Conservation (phyloP, 2,797 vertebrate genomes). For the Distichodus sexfasciatus region DNA sequence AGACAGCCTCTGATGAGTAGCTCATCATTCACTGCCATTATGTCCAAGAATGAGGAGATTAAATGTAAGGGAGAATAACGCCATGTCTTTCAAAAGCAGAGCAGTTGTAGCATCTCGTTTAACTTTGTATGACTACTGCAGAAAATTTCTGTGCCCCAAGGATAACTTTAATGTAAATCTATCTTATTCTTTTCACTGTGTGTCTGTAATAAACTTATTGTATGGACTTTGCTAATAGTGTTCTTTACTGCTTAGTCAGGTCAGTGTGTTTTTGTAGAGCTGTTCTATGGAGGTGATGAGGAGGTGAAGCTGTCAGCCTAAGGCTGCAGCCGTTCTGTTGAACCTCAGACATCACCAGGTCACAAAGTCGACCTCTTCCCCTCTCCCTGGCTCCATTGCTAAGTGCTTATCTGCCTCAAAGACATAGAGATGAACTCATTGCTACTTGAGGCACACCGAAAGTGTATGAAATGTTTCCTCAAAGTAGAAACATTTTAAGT, state of each 20-base stretch:
- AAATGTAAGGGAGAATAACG: background rate
- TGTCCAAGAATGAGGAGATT: no score
- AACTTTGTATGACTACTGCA: background rate
- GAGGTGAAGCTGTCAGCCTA: conserved; percentile 50
- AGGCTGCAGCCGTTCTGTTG: conserved; percentile 62
- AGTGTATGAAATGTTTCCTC: no score
- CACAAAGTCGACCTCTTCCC: conserved; percentile 46
- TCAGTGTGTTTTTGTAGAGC: background rate
- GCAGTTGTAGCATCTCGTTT: background rate
- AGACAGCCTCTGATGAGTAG: no score
- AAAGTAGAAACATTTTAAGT: no score
- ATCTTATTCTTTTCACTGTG: background rate
- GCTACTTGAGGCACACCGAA: background rate
- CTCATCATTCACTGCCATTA: no score
- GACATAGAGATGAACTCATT: background rate
- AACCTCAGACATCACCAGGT: conserved; percentile 66
- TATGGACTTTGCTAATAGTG: background rate
- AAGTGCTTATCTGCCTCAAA: conserved; percentile 20
- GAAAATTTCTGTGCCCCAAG: background rate
- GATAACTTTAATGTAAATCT: background rate
- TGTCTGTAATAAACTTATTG: background rate
- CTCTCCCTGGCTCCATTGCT: conserved; percentile 9
- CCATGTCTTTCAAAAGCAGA: background rate
- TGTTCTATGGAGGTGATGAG: conserved; percentile 20
- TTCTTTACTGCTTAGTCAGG: conserved; percentile 10